Percentiles rank a stretch among this genome's conserved stretches.
Conservation (phyloP, 1,140 invertebrate species). For the Bilobella aurantiaca region DNA sequence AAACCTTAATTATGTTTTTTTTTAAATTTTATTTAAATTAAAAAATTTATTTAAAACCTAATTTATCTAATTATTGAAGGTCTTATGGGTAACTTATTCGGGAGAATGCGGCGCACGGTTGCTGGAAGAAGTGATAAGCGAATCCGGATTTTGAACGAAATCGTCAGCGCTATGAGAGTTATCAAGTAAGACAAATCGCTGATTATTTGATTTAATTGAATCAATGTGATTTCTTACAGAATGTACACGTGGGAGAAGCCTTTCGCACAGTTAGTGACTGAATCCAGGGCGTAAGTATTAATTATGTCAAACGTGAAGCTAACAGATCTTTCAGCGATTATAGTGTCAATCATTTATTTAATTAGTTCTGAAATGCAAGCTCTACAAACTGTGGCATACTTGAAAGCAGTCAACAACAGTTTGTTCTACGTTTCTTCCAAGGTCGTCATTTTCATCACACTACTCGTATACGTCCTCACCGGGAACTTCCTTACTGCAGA, state of each 20-base stretch:
- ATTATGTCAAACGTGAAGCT: background rate
- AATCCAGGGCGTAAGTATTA: slow-evolving; percentile 30
- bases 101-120: slow-evolving; percentile 38
- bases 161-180: slow-evolving; percentile 33
- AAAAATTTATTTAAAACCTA: background rate
- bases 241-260: slow-evolving; percentile 39
- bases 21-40: background rate
- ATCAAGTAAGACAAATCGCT: slow-evolving; percentile 11
- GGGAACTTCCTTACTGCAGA: slow-evolving; percentile 41
- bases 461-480: slow-evolving; percentile 40
- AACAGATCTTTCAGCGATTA: too few relatives aligned
- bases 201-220: slow-evolving; percentile 31
- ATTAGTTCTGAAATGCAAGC: slow-evolving; percentile 39
- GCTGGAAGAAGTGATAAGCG: slow-evolving; percentile 45
- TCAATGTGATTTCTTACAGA: slow-evolving; percentile 45
- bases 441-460: slow-evolving; percentile 43
- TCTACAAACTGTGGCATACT: slow-evolving; percentile 40
- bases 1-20: slow-evolving; percentile 27
- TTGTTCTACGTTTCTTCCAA: slow-evolving; percentile 41
- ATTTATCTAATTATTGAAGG: slow-evolving; percentile 30
- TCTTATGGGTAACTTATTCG: slow-evolving; percentile 42
- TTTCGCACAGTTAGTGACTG: slow-evolving; percentile 35
- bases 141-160: slow-evolving; percentile 48
- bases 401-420: slow-evolving; percentile 42
- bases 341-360: too few relatives aligned